Conservation (phyloP, 2,888 invertebrate genomes). For the Rhaphigaster nebulosa region DNA sequence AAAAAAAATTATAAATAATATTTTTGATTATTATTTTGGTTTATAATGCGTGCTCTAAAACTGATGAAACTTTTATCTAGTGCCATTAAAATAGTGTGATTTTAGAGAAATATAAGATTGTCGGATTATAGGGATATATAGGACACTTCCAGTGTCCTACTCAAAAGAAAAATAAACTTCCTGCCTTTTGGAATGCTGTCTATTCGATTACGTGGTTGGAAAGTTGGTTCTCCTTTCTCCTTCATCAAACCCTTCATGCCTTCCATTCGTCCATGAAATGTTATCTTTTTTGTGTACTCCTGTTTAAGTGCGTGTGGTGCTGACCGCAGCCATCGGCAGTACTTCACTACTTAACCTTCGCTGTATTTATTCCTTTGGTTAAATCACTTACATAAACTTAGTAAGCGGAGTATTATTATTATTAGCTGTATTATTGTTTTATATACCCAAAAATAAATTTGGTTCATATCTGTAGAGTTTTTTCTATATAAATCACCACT, state of each 20-base stretch:
- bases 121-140: not conserved
- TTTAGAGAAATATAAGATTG: too few species aligned
- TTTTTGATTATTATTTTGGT: too few species aligned
- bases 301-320: not conserved
- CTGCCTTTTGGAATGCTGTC: constrained; percentile 46
- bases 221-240: constrained; percentile 46
- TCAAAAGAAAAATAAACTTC: constrained; percentile 27
- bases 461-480: too few species aligned
- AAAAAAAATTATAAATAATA: too few species aligned
- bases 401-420: not conserved
- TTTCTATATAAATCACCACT: too few species aligned
- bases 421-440: not conserved
- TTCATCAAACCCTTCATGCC: constrained; percentile 22
- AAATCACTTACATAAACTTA: not conserved
- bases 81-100: not conserved
- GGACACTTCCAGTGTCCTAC: not conserved
- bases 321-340: too few species aligned
- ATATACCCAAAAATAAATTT: not conserved
- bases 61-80: not conserved
- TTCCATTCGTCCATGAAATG: constrained; percentile 1
- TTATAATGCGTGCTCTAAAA: too few species aligned
- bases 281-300: not conserved
- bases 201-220: constrained; percentile 40
- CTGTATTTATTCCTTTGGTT: not conserved
- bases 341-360: too few species aligned